Conservation (phyloP, 2,113 vertebrate species). For the Manacus vitellinus region DNA sequence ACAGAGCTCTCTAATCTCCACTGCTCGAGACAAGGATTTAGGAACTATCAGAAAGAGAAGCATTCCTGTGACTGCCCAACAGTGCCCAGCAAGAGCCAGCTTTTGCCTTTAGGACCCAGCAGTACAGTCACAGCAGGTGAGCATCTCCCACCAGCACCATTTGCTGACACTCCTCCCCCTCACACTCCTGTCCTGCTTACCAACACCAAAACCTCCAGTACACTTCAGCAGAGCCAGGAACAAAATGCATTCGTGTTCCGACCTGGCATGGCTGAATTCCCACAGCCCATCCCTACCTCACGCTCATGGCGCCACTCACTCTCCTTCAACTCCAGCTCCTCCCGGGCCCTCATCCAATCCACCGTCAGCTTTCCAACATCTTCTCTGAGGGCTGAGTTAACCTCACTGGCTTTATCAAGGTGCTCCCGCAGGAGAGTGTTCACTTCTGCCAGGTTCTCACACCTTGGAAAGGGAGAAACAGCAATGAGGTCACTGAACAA, state of each 20-base stretch:
- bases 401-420: slow-evolving; percentile 79
- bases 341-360: slow-evolving; percentile 84
- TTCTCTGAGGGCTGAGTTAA: slow-evolving; percentile 79
- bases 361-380: slow-evolving; percentile 82
- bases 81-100: background rate
- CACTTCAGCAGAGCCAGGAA: background rate
- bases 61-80: background rate
- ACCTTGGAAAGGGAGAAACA: slow-evolving; percentile 69
- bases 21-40: background rate
- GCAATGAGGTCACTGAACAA: background rate
- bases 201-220: background rate
- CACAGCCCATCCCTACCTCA: slow-evolving; percentile 45
- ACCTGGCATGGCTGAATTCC: background rate
- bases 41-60: background rate
- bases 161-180: background rate
- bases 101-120: fast-evolving
- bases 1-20: background rate
- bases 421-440: slow-evolving; percentile 81
- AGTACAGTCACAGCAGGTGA: background rate
- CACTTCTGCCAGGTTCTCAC: slow-evolving; percentile 78
- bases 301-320: slow-evolving; percentile 79
- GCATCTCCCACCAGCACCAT: background rate
- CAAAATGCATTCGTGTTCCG: background rate
- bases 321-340: slow-evolving; percentile 81
- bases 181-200: background rate